Percentiles rank a stretch among this genome's conserved stretches.
Conservation (phyloP, 2,888 invertebrate genomes). For the Drosophila quinaria region DNA sequence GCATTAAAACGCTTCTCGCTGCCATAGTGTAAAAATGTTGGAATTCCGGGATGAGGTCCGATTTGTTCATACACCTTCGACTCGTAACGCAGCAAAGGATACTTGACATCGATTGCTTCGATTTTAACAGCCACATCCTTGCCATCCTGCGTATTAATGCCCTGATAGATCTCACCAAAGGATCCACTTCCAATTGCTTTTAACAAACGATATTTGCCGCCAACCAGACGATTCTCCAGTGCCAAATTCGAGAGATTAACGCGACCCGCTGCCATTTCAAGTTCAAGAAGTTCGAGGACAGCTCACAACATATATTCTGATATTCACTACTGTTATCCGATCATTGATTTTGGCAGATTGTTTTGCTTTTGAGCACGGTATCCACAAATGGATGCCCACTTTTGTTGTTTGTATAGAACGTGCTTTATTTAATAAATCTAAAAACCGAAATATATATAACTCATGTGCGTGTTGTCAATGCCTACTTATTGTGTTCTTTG, state of each 20-base stretch:
- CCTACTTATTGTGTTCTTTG: conserved; percentile 26
- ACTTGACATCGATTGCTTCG: conserved; percentile 97
- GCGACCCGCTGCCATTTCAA: conserved; percentile 25
- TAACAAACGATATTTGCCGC: conserved; percentile 63
- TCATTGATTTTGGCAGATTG: conserved; percentile 37
- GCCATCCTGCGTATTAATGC: conserved; percentile 94
- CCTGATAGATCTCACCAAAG: conserved; percentile 99
- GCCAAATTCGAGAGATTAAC: conserved; percentile 39
- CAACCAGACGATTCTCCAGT: conserved; percentile 62
- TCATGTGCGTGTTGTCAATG: conserved; percentile 21
- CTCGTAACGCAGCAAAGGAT: conserved; percentile 99
- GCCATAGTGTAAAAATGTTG: conserved; percentile 96
- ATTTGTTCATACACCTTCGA: conserved; percentile 99
- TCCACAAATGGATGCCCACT: conserved; percentile 37
- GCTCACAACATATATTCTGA: neutral
- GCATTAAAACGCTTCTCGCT: conserved; percentile 98
- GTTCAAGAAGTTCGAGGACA: neutral
- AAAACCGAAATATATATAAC: conserved; percentile 41
- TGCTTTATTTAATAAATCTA: conserved; percentile 30
- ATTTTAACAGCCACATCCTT: conserved; percentile 99
- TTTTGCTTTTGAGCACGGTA: conserved; percentile 21
- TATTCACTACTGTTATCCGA: conserved; percentile 4
- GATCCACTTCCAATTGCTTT: conserved; percentile 91
- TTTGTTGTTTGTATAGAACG: conserved; percentile 23
- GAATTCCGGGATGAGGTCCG: conserved; percentile 97